Evolutionary conservation across 2,888 invertebrate genomes (phyloP).

Genomic region (Diarsia brunnea): DNA sequence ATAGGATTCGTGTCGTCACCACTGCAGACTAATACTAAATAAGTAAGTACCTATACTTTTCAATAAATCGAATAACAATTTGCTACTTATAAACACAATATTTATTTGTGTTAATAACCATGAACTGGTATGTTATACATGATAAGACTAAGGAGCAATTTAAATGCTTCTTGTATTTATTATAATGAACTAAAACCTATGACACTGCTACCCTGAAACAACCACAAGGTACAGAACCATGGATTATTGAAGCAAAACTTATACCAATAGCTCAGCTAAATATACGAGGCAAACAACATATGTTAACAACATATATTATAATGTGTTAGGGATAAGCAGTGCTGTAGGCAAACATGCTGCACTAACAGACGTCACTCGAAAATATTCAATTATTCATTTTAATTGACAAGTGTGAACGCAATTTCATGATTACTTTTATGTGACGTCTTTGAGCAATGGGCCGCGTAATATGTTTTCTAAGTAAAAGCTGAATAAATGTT

Average conservation of each 20-base stretch:
- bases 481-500: slow-evolving; percentile 6
- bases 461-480: background rate
- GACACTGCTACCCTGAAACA: background rate
- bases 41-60: background rate
- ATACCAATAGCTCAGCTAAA: slow-evolving; percentile 9
- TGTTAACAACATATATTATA: too few species aligned
- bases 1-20: background rate
- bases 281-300: background rate
- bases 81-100: background rate
- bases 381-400: background rate
- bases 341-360: background rate
- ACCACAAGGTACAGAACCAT: background rate
- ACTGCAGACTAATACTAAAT: slow-evolving; percentile 3
- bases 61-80: background rate
- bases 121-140: background rate
- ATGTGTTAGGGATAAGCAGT: background rate
- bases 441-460: background rate
- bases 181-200: background rate
- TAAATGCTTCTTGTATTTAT: background rate
- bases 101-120: background rate
- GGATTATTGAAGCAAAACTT: slow-evolving; percentile 13
- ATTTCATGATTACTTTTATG: background rate
- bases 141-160: background rate
- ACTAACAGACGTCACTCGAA: background rate
- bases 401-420: background rate